Percentiles rank a stretch among this genome's conserved stretches.
phyloP scores from a whole-genome alignment of 2,797 vertebrate species.

The Menidia menidia region DNA sequence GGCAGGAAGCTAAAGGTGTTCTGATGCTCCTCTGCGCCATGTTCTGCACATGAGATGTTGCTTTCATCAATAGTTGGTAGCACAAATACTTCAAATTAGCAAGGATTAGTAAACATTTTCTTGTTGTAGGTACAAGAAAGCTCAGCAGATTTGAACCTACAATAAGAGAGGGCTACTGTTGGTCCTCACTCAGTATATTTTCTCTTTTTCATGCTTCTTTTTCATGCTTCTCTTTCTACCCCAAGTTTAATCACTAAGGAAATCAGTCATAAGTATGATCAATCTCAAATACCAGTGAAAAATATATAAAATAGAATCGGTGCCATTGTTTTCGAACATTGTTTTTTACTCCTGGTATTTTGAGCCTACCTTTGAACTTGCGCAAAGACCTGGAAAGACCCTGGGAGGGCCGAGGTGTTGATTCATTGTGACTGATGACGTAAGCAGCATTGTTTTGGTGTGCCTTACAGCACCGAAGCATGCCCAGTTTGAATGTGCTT shows the following conservation, averaged over 20 bases:
- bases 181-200: background rate
- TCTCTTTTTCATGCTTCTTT: background rate
- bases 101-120: background rate
- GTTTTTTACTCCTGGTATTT: background rate
- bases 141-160: background rate
- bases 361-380: background rate
- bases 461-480: background rate
- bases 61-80: background rate
- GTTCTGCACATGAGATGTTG: slow-evolving; percentile 12
- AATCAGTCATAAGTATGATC: background rate
- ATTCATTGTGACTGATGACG: slow-evolving; percentile 25
- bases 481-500: slow-evolving; percentile 14
- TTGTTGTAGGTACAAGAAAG: background rate
- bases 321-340: no score
- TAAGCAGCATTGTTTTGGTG: slow-evolving; percentile 15
- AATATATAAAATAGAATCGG: no score
- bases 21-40: slow-evolving; percentile 21
- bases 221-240: background rate
- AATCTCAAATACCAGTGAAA: background rate
- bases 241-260: background rate
- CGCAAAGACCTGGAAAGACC: slow-evolving; percentile 21
- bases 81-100: background rate
- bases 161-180: background rate
- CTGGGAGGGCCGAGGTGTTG: background rate
- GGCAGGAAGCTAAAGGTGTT: slow-evolving; percentile 39